Percentiles rank a stretch among this genome's conserved stretches.
These are phyloP conservation scores for Turdus rufiventris DNA, from an alignment of 2,113 vertebrate species.

Conservation along the genomic window DNA sequence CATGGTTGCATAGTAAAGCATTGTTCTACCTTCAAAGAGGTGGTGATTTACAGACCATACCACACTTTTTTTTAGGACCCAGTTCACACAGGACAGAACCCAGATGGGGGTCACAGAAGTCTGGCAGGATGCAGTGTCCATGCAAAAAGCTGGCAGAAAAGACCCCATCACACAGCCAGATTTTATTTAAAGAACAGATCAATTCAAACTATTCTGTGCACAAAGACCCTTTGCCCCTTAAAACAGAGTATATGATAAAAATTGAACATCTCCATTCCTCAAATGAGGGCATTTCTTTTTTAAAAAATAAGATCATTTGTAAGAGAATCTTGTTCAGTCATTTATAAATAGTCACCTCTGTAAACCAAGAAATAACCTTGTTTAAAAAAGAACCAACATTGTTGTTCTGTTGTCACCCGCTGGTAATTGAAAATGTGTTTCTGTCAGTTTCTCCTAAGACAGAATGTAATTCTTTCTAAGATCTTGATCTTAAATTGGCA, in stretches of 20 bases:
- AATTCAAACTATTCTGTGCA: not conserved
- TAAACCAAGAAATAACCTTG: constrained; percentile 75
- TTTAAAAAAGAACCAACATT: constrained; percentile 64
- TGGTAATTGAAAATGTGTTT: constrained; percentile 81
- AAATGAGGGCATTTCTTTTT: constrained; percentile 37
- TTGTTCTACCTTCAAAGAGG: not conserved
- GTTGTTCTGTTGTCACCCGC: constrained; percentile 69
- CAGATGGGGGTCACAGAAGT: not conserved
- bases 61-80: not conserved
- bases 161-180: not conserved
- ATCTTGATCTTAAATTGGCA: constrained; percentile 75
- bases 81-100: not conserved
- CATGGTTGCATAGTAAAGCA: not conserved
- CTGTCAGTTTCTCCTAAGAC: constrained; percentile 71
- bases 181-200: not conserved
- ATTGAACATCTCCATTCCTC: constrained; percentile 14
- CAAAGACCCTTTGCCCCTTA: not conserved
- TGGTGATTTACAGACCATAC: not conserved
- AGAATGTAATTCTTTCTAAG: constrained; percentile 74
- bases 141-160: not conserved
- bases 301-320: constrained; percentile 62
- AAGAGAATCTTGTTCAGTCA: constrained; percentile 55
- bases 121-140: not conserved
- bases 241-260: not conserved
- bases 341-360: constrained; percentile 73